Evolutionary conservation across 2,888 invertebrate species (phyloP), one percentile per base, ranked within the genome.

Genomic region (Theretra japonica): DNA sequence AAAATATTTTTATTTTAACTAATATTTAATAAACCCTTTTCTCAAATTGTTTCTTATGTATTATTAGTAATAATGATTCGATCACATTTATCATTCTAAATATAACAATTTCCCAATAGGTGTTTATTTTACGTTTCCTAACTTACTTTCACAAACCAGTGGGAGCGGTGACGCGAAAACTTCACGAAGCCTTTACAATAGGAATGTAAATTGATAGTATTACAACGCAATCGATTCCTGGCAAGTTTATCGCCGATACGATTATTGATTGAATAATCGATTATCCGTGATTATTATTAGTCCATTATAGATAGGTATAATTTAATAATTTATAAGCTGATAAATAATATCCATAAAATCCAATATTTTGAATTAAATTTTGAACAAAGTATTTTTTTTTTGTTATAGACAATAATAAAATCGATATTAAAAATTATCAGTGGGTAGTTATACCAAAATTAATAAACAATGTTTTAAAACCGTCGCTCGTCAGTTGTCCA

Each of bases 141-240:
- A 58, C 23, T 65, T 11, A 65, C 65, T 65, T 65, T 65, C 65
- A 48, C 41, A 48, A 65, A 65, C 41, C 48, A 65, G 65, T 48
- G 2, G 65, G 23, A 62, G 48, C 15, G 2, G 48, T 21, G 7
- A 59, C 28, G n/a, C 53, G 21, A 33, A 62, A 62, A 15, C 21
- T 65, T 41, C 17, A 23, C 17, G 19, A 62, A 60, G 62, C 21
- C n/a, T 62, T 15, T 23, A 21, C n/a, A 33, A 21, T 58, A 58
- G 15, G 21, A 8, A 11, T 41, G 62, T 33, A 62, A 41, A 41
- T 62, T 11, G 21, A 62, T 60, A 21, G n/a, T 41, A 15, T 62
- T 41, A 33, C 33, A 21, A 21, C 15, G 15, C 62, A 62, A n/a
- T 58, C 25, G 58, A 23, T 8, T 23, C 15, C 33, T 8, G n/a